Base-by-base conservation (phyloP, 1,140 invertebrate genomes). In the Coelopa frigida region DNA sequence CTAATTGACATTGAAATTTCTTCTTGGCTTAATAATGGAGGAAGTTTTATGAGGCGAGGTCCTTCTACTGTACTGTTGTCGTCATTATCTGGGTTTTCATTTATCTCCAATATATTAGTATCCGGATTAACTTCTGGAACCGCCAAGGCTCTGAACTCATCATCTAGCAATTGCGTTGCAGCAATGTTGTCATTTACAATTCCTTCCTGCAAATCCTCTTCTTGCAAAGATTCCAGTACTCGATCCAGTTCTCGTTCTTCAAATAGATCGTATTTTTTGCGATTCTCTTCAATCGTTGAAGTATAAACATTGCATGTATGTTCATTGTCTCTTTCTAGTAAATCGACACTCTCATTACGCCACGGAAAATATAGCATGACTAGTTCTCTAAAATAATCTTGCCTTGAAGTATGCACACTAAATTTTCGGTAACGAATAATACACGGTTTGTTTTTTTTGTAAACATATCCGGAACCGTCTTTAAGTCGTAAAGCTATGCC, bases 391-490 rank as follows among this genome's bases (percentile, higher is more conserved):
- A n/a, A n/a, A 24, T 45, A 45, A 15, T 23, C 31, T 5, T 5
- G 10, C 20, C 43, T 45, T 4, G 24, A 18, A n/a, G 20, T 14
- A 27, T 46, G 11, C 14, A 39, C n/a, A 7, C 17, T 46, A 20
- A 27, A 37, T 20, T 10, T 17, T 7, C 32, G n/a, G 31, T 29
- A 46, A 31, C 44, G 12, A 17, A 38, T 46, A 12, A 46, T 39
- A 5, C 11, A 4, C 8, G 44, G 33, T 26, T 26, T 37, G 12
- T 7, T 27, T 18, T 27, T 38, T 39, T 46, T 29, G 3, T 21
- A 36, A 10, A 46, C 24, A 31, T 36, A 46, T 14, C 44, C 24
- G 6, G 32, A 36, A 20, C 35, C n/a, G 15, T 46, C 20, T 24
- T 11, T 22, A 8, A 46, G 24, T 12, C 14, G 24, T 21, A 38